Base-by-base conservation (phyloP, 2,113 vertebrate species). In the Callorhinus ursinus region DNA sequence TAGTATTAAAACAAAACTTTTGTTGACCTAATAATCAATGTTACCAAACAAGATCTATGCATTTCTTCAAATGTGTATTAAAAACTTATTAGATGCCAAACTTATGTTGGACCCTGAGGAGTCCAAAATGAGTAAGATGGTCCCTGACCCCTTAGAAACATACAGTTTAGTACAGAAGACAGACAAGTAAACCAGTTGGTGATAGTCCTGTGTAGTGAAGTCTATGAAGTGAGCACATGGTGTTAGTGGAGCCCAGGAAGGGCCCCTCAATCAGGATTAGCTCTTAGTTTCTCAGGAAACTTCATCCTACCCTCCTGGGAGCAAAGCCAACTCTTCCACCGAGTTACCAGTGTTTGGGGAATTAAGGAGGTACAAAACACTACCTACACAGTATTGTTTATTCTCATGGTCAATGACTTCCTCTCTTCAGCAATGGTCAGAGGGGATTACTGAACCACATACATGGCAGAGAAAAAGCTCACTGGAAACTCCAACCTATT, bases 221-320 rank as follows among this genome's bases (percentile, higher is more conserved):
- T 39, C 49, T 76, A 42, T 31, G 26, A 83, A 53, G 31, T 51
- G 36, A 89, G 81, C 65, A 85, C 10, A 49, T 4, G 6, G 13
- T 83, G 18, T 71, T 53, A 63, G 5, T 19, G 21, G 26, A 93
- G 21, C 55, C 57, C 28, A 65, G 39, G 80, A 93, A 83, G 74
- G 61, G 57, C 24, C 57, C n/a, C 51, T 69, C 76, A 81, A 71
- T 93, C 71, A 96, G 55, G 69, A 95, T 82, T 59, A 91, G 71
- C 55, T 96, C 65, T 95, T 51, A 88, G n/a, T n/a, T 67, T 98
- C 71, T 91, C 76, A 85, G 82, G 59, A 95, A 95, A 95, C 24
- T 33, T 96, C 36, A 63, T 21, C 53, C 13, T 21, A 67, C 13
- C 49, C 24, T 96, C 24, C 90, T 57, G 71, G 63, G 24, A 96